These are phyloP conservation scores for Formicarius rufipectus DNA, from an alignment of 2,113 vertebrate species.

Conservation along the genomic window DNA sequence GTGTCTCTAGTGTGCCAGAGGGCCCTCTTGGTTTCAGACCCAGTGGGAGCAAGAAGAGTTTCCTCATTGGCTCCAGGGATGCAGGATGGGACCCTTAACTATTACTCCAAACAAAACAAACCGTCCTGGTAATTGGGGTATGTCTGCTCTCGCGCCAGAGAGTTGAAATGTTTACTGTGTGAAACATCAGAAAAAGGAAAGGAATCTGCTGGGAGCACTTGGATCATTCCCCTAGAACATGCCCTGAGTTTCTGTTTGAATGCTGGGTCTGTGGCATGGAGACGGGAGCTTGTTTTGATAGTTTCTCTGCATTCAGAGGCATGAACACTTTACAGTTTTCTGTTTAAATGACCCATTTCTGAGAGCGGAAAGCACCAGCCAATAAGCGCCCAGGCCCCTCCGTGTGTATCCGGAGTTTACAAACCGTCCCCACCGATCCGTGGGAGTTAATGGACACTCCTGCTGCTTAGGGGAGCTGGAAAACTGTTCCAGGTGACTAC, in stretches of 20 bases:
- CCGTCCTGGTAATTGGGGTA: slow-evolving; percentile 51
- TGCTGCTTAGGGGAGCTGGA: slow-evolving; percentile 77
- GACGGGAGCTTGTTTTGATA: slow-evolving; percentile 73
- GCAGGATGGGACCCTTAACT: slow-evolving; percentile 11
- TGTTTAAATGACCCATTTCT: slow-evolving; percentile 77
- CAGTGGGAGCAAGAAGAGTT: not conserved
- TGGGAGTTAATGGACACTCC: slow-evolving; percentile 83
- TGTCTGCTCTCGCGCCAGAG: not conserved
- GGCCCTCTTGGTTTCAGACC: not conserved
- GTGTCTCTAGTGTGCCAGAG: not conserved
- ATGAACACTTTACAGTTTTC: slow-evolving; percentile 77
- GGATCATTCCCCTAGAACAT: slow-evolving; percentile 33
- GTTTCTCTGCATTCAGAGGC: slow-evolving; percentile 62
- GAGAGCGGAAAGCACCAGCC: slow-evolving; percentile 74
- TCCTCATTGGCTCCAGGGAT: not conserved
- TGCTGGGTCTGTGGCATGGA: slow-evolving; percentile 59
- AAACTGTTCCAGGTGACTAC: slow-evolving; percentile 83
- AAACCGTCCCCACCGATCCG: slow-evolving; percentile 76
- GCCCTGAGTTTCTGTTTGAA: slow-evolving; percentile 41
- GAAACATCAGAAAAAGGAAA: slow-evolving; percentile 52
- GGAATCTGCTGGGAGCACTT: slow-evolving; percentile 66
- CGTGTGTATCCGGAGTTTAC: slow-evolving; percentile 77
- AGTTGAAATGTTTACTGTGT: slow-evolving; percentile 58
- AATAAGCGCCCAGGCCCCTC: slow-evolving; percentile 72
- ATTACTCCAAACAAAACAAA: slow-evolving; percentile 46